phyloP scores from a whole-genome alignment of 1,140 invertebrate species.

The Macrostomum lignano region DNA sequence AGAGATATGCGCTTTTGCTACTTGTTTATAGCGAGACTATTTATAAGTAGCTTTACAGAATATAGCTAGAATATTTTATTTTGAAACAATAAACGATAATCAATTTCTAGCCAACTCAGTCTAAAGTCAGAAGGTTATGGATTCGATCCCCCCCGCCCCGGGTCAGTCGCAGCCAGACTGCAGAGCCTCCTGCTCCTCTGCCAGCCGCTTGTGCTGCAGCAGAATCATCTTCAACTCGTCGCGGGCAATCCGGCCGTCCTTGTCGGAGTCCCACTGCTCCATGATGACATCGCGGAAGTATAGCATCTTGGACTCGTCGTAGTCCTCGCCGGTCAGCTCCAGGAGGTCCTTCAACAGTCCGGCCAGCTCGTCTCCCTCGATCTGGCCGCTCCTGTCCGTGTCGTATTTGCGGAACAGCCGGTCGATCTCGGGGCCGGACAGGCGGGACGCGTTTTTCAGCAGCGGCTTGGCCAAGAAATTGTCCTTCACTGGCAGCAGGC shows the following conservation, averaged over 20 bases:
- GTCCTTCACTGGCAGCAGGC: slow-evolving; percentile 56
- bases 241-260: slow-evolving; percentile 63
- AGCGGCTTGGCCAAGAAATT: slow-evolving; percentile 56
- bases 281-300: slow-evolving; percentile 64
- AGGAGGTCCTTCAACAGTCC: slow-evolving; percentile 68
- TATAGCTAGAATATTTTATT: too few relatives aligned
- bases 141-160: too few relatives aligned
- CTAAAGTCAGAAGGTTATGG: too few relatives aligned
- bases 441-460: slow-evolving; percentile 59
- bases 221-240: slow-evolving; percentile 72
- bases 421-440: slow-evolving; percentile 64
- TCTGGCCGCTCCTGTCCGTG: slow-evolving; percentile 10
- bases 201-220: slow-evolving; percentile 21
- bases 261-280: slow-evolving; percentile 56
- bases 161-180: too few relatives aligned
- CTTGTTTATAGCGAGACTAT: too few relatives aligned
- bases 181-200: slow-evolving; percentile 4
- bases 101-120: too few relatives aligned
- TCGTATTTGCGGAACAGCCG: slow-evolving; percentile 64
- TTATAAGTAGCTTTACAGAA: too few relatives aligned
- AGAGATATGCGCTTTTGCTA: too few relatives aligned
- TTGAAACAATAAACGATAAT: too few relatives aligned
- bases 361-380: slow-evolving; percentile 29
- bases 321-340: slow-evolving; percentile 53
- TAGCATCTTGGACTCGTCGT: slow-evolving; percentile 53